phyloP scores from a whole-genome alignment of 2,113 vertebrate genomes.

The Dasyprocta punctata region DNA sequence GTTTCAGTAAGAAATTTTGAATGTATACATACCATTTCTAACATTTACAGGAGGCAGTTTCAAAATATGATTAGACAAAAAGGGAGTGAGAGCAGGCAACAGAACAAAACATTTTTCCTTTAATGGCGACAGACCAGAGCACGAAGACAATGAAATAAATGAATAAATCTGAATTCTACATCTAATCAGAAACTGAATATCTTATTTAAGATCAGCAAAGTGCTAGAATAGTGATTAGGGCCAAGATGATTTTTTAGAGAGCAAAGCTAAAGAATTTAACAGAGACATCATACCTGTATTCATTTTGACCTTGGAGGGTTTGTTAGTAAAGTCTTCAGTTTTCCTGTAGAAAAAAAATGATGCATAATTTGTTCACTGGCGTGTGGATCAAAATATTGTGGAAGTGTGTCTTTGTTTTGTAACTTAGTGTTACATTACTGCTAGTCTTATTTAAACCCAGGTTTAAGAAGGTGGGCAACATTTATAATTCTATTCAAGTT shows the following conservation, averaged over 20 bases:
- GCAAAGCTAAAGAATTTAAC: slow-evolving; percentile 21
- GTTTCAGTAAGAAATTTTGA: slow-evolving; percentile 33
- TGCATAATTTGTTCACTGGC: slow-evolving; percentile 82
- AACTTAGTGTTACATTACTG: slow-evolving; percentile 66
- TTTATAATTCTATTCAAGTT: slow-evolving; percentile 43
- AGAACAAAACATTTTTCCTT: slow-evolving; percentile 68
- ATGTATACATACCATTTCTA: background rate
- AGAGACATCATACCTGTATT: slow-evolving; percentile 89
- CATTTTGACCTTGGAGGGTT: slow-evolving; percentile 87
- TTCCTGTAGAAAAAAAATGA: slow-evolving; percentile 84
- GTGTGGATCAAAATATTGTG: slow-evolving; percentile 72
- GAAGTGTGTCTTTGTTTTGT: slow-evolving; percentile 19
- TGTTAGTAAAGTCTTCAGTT: slow-evolving; percentile 87
- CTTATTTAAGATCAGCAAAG: slow-evolving; percentile 20
- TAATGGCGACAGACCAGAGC: slow-evolving; percentile 45
- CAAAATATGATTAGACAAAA: slow-evolving; percentile 9
- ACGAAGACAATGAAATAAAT: slow-evolving; percentile 17
- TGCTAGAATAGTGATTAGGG: slow-evolving; percentile 38
- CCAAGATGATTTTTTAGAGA: slow-evolving; percentile 55
- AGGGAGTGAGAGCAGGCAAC: background rate
- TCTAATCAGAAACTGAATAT: background rate
- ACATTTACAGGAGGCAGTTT: background rate
- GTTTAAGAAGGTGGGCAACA: slow-evolving; percentile 75
- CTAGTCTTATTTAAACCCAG: slow-evolving; percentile 76
- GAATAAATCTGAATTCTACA: background rate